phyloP scores from a whole-genome alignment of 2,888 invertebrate genomes.

The Dynastes grantii region DNA sequence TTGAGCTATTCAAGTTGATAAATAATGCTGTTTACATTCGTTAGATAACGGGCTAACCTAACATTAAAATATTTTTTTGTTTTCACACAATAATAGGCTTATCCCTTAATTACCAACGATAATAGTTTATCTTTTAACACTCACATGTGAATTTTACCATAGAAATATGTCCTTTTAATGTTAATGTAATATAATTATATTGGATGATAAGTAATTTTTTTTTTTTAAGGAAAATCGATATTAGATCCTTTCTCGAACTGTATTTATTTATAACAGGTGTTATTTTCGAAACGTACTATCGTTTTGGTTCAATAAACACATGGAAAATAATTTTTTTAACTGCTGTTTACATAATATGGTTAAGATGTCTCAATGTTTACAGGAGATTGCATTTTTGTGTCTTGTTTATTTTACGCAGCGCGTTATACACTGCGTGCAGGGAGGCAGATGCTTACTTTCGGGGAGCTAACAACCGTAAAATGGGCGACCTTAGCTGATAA shows the following conservation, averaged over 20 bases:
- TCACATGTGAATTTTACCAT: background rate
- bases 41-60: background rate
- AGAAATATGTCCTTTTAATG: too few species aligned
- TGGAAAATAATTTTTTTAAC: background rate
- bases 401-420: constrained; percentile 1
- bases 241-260: background rate
- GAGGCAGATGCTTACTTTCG: constrained; percentile 3
- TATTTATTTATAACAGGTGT: constrained; percentile 42
- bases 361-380: constrained; percentile 35
- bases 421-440: background rate
- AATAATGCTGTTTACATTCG: background rate
- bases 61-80: constrained; percentile 36
- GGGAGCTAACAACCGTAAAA: constrained; percentile 6
- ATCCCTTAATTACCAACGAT: too few species aligned
- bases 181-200: too few species aligned
- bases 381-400: constrained; percentile 32
- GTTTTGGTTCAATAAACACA: constrained; percentile 4
- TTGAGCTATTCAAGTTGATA: background rate
- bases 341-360: constrained; percentile 29
- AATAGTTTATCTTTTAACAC: too few species aligned
- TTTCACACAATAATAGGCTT: background rate
- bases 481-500: constrained; percentile 1
- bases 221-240: background rate
- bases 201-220: too few species aligned
- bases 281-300: constrained; percentile 17